These are phyloP conservation scores for Drosophila acutilabella DNA, from an alignment of 2,888 invertebrate species.

Conservation along the genomic window DNA sequence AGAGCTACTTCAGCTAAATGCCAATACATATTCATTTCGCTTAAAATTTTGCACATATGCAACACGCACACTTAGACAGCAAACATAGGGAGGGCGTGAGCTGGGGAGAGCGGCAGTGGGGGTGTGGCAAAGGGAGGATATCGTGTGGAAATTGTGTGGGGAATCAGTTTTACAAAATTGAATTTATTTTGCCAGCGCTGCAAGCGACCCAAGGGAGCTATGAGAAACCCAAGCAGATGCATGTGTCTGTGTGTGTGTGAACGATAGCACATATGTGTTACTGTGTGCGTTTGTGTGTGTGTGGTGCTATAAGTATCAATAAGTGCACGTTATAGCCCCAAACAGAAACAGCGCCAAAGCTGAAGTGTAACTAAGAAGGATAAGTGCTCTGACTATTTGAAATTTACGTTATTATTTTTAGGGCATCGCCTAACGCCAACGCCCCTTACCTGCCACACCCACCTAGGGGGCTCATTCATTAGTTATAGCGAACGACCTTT, in stretches of 20 bases:
- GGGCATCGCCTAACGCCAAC: conserved; percentile 15
- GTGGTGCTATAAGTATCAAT: conserved; percentile 77
- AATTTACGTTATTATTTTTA: conserved; percentile 76
- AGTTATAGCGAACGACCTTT: conserved; percentile 13
- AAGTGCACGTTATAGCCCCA: conserved; percentile 66
- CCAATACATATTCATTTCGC: conserved; percentile 79
- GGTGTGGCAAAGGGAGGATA: conserved; percentile 9
- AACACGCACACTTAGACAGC: conserved; percentile 51
- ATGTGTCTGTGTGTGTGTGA: conserved; percentile 19
- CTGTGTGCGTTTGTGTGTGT: conserved; percentile 35
- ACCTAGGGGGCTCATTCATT: conserved; percentile 31
- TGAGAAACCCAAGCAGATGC: conserved; percentile 54
- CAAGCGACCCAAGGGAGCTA: conserved; percentile 64
- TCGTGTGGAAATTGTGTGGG: conserved; percentile 75
- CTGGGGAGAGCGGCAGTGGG: not conserved
- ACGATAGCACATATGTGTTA: conserved; percentile 1
- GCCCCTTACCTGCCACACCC: not conserved
- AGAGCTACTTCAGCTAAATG: conserved; percentile 75
- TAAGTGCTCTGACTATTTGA: conserved; percentile 63
- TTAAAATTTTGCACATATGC: conserved; percentile 78
- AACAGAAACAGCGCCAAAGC: conserved; percentile 44
- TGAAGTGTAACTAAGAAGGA: conserved; percentile 79
- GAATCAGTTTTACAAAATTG: conserved; percentile 80
- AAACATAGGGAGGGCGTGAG: conserved; percentile 15
- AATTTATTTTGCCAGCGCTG: conserved; percentile 76